Evolutionary conservation across 2,888 invertebrate species (phyloP).

Genomic region (Acholoe squamosa): DNA sequence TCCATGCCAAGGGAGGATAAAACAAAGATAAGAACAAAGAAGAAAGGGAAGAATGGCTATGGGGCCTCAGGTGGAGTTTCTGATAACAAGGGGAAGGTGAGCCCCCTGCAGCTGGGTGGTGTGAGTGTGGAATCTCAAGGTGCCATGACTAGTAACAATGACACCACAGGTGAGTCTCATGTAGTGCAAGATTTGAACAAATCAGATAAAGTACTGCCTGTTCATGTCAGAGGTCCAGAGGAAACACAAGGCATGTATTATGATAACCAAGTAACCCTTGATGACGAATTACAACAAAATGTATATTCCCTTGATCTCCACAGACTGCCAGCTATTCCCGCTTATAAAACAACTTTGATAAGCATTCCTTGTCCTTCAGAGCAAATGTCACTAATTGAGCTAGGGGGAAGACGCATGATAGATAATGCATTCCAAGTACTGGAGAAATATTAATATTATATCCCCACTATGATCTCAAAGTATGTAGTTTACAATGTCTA

Average conservation of each 20-base stretch:
- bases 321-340: neutral
- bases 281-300: slow-evolving; percentile 34
- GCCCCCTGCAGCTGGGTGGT: neutral
- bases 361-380: neutral
- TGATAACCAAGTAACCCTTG: neutral
- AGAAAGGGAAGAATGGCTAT: slow-evolving; percentile 39
- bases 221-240: neutral
- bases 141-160: neutral
- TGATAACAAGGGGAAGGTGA: neutral
- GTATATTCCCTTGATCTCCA: neutral
- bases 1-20: neutral
- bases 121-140: neutral
- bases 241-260: neutral
- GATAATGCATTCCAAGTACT: too few species aligned
- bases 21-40: neutral
- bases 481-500: too few species aligned
- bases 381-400: too few species aligned
- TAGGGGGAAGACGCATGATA: neutral
- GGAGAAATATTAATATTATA: too few species aligned
- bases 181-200: neutral
- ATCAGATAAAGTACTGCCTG: neutral
- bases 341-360: too few species aligned
- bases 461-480: too few species aligned
- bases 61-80: neutral
- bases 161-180: neutral